Evolutionary conservation across 2,113 vertebrate genomes (phyloP).

Genomic region (Aldabrachelys gigantea): DNA sequence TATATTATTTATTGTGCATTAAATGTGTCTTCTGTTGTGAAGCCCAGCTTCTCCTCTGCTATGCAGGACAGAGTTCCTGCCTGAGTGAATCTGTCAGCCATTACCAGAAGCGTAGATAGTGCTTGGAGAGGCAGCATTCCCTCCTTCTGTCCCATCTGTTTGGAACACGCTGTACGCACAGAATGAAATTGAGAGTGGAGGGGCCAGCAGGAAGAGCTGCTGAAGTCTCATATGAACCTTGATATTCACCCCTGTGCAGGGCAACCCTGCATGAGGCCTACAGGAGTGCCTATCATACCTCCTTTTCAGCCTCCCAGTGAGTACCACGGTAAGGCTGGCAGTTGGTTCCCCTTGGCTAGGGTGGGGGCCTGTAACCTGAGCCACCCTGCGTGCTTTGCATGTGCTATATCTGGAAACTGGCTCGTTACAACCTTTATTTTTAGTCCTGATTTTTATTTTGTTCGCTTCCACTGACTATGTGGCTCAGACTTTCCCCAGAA

Average conservation of each 20-base stretch:
- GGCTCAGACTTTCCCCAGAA: not conserved
- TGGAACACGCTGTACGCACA: not conserved
- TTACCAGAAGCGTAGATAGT: not conserved
- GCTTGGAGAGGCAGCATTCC: not conserved
- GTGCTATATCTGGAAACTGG: constrained; percentile 41
- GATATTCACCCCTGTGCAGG: not conserved
- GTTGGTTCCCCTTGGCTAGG: not conserved
- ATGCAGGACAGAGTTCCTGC: not conserved
- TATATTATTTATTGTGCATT: not conserved
- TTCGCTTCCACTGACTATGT: not conserved
- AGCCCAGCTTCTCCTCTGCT: not conserved
- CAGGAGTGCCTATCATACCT: not conserved
- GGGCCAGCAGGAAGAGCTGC: not conserved
- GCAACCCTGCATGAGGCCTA: not conserved
- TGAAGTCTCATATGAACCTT: not conserved
- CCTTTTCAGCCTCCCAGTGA: not conserved
- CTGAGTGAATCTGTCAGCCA: not conserved
- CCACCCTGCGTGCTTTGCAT: not conserved
- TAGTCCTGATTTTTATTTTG: not conserved
- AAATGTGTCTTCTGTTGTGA: not conserved
- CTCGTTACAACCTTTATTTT: constrained; percentile 19
- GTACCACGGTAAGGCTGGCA: not conserved
- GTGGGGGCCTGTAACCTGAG: not conserved
- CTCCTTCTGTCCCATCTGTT: not conserved
- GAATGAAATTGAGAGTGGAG: not conserved